These are phyloP conservation scores for Sweltsa coloradensis DNA, from an alignment of 1,140 invertebrate genomes.

Conservation along the genomic window DNA sequence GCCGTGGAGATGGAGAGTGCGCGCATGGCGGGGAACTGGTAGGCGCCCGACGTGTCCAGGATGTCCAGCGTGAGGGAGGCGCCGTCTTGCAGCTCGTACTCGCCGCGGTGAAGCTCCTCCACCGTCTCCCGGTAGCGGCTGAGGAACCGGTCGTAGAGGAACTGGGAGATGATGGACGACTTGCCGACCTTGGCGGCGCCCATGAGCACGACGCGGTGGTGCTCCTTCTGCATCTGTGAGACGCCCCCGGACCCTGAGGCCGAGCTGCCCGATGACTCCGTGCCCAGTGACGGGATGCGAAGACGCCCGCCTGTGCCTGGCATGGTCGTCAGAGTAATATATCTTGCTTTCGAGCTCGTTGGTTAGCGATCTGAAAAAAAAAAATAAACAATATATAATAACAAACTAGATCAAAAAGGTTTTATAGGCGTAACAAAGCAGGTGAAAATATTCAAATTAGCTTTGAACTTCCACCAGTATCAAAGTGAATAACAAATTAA, in stretches of 20 bases:
- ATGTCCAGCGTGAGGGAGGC: slow-evolving; percentile 34
- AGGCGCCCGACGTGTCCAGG: slow-evolving; percentile 40
- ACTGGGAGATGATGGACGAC: slow-evolving; percentile 44
- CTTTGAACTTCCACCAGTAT: too few relatives aligned
- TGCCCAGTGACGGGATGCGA: slow-evolving; percentile 8
- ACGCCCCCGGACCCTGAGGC: not conserved
- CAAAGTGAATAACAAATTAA: too few relatives aligned
- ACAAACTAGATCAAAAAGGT: too few relatives aligned
- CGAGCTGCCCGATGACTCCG: not conserved
- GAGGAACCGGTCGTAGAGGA: slow-evolving; percentile 39
- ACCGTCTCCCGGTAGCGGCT: slow-evolving; percentile 40
- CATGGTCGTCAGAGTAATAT: too few relatives aligned
- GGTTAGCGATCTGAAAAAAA: too few relatives aligned
- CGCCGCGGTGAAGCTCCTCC: slow-evolving; percentile 41
- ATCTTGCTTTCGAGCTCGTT: too few relatives aligned
- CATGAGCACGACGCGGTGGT: slow-evolving; percentile 9
- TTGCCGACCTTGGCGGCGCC: slow-evolving; percentile 38
- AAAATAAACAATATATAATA: too few relatives aligned
- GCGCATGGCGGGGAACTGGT: slow-evolving; percentile 47
- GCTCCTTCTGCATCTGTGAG: not conserved
- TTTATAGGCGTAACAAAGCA: too few relatives aligned
- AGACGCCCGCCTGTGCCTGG: slow-evolving; percentile 5
- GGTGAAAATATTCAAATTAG: too few relatives aligned
- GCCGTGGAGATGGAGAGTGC: slow-evolving; percentile 40
- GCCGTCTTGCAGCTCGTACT: slow-evolving; percentile 33